phyloP scores from a whole-genome alignment of 2,797 vertebrate species.

The Pogoniulus pusillus region DNA sequence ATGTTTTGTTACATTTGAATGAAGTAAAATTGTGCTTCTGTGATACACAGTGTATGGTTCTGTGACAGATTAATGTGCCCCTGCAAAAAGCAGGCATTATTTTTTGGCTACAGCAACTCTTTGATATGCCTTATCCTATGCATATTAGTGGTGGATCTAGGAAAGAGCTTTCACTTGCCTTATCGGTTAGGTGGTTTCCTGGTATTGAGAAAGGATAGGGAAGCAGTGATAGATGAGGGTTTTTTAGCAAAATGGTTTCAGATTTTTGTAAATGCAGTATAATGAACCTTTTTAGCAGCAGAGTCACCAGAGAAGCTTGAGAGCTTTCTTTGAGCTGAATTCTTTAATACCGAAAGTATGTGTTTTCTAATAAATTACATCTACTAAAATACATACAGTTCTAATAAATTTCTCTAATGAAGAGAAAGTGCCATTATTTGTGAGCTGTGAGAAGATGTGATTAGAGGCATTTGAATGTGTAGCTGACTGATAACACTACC shows the following conservation, averaged over 20 bases:
- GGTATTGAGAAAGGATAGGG: neutral
- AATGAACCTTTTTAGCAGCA: neutral
- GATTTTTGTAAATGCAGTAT: neutral
- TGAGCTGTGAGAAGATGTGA: neutral
- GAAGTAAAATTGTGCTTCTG: conserved; percentile 3
- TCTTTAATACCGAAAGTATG: neutral
- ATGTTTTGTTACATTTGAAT: conserved; percentile 1
- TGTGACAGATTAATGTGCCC: neutral
- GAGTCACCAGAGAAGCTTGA: neutral
- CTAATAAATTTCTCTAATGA: neutral
- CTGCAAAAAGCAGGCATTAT: neutral
- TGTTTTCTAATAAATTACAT: neutral
- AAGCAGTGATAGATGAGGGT: neutral
- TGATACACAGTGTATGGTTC: neutral
- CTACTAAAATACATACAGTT: too few species aligned
- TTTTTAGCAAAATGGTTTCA: neutral
- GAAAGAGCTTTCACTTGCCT: neutral
- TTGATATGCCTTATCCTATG: neutral
- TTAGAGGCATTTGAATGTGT: neutral
- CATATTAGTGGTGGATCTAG: neutral
- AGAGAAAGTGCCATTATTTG: neutral
- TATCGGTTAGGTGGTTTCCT: neutral
- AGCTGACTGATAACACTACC: neutral
- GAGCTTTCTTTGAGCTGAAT: neutral
- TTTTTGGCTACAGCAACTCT: neutral